Conservation (phyloP, 2,888 invertebrate genomes). For the Tetanocera ferruginea region DNA sequence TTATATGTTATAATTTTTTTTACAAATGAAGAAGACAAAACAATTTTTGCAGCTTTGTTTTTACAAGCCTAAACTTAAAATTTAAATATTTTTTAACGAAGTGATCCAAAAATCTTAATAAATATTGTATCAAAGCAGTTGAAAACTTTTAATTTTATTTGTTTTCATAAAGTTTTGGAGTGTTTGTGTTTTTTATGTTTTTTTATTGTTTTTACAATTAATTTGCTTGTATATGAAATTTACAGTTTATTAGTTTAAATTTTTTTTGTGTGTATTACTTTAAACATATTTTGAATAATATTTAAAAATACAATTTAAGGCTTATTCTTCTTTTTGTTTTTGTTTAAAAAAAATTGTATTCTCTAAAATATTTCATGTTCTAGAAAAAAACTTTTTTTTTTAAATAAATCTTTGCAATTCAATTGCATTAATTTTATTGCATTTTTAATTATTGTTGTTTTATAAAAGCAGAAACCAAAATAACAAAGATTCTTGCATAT, state of each 20-base stretch:
- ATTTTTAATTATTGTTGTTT: neutral
- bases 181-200: neutral
- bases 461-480: neutral
- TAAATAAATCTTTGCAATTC: neutral
- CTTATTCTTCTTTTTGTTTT: neutral
- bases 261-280: neutral
- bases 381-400: conserved; percentile 34
- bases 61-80: too few species aligned
- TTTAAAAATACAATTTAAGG: neutral
- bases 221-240: neutral
- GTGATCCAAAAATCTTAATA: too few species aligned
- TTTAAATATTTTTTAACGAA: too few species aligned
- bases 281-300: neutral
- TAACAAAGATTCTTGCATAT: neutral
- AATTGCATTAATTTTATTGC: neutral
- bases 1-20: neutral
- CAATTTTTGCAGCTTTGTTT: neutral
- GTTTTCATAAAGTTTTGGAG: too few species aligned
- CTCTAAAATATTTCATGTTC: conserved; percentile 12
- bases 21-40: conserved; percentile 7
- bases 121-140: too few species aligned
- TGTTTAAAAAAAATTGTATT: neutral
- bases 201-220: neutral
- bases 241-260: neutral
- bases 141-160: too few species aligned